phyloP scores from a whole-genome alignment of 2,888 invertebrate species.

The Lydus trimaculatus region DNA sequence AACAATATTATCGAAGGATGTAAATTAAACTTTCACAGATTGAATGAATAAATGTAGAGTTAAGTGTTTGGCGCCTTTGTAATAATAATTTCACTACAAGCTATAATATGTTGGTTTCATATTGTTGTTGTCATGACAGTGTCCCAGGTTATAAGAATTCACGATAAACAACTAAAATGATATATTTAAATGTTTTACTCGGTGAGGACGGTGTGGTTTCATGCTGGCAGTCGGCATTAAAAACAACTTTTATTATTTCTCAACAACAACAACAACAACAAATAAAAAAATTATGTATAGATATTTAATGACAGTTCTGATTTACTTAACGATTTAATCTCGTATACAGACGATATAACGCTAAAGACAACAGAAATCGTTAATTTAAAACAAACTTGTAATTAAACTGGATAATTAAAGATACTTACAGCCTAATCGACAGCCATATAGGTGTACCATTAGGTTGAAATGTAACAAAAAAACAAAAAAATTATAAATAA shows the following conservation, averaged over 20 bases:
- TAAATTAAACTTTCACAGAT: conserved; percentile 47
- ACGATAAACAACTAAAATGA: conserved; percentile 56
- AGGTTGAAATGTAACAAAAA: not conserved
- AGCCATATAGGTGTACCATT: not conserved
- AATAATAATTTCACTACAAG: conserved; percentile 53
- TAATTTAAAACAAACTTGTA: not conserved
- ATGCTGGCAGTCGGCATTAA: conserved; percentile 38
- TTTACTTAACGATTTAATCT: conserved; percentile 10
- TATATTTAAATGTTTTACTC: conserved; percentile 48
- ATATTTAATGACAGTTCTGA: conserved; percentile 2
- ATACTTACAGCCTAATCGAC: conserved; percentile 28
- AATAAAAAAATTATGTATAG: not conserved
- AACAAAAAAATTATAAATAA: not conserved
- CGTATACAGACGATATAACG: not conserved
- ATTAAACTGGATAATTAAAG: conserved; percentile 13
- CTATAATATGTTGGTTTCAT: conserved; percentile 53
- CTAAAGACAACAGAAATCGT: not conserved
- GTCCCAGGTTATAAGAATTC: conserved; percentile 50
- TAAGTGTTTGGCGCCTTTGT: conserved; percentile 55
- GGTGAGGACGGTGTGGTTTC: conserved; percentile 39
- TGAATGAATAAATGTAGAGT: conserved; percentile 45
- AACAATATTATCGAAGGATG: conserved; percentile 14
- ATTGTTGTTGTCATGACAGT: conserved; percentile 52
- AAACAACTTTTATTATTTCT: conserved; percentile 27
- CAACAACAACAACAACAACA: not conserved